Conservation (phyloP, 2,888 invertebrate genomes). For the Scaptomyza parva region DNA sequence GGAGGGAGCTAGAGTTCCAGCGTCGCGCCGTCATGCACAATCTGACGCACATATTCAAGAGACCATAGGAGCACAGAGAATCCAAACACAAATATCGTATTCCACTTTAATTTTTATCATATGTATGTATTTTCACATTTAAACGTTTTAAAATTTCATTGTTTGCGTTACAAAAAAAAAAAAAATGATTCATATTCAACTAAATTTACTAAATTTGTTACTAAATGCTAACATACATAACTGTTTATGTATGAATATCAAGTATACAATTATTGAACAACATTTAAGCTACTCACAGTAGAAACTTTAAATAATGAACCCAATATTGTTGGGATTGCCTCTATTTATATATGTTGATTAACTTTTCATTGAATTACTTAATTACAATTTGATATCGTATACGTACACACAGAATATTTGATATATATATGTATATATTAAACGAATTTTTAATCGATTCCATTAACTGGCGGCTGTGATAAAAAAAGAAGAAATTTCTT, state of each 20-base stretch:
- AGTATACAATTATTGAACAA: slow-evolving; percentile 1
- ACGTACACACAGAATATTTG: not conserved
- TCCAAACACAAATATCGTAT: not conserved
- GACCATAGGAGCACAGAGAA: slow-evolving; percentile 1
- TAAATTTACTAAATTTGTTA: slow-evolving; percentile 57
- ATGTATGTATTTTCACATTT: slow-evolving; percentile 36
- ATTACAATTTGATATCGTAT: not conserved
- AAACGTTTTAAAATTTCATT: slow-evolving; percentile 33
- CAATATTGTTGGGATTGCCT: not conserved
- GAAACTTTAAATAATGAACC: slow-evolving; percentile 5
- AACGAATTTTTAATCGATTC: not conserved
- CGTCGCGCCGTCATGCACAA: slow-evolving; percentile 84
- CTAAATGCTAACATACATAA: slow-evolving; percentile 26
- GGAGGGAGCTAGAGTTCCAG: slow-evolving; percentile 86
- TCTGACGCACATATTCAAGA: slow-evolving; percentile 78
- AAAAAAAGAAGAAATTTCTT: slow-evolving; percentile 15
- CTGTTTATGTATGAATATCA: slow-evolving; percentile 6
- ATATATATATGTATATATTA: too few species aligned
- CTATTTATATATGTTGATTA: not conserved
- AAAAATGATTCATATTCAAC: slow-evolving; percentile 26
- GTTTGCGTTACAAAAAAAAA: slow-evolving; percentile 18
- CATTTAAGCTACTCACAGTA: slow-evolving; percentile 11
- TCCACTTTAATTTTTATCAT: slow-evolving; percentile 7
- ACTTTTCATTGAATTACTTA: slow-evolving; percentile 13
- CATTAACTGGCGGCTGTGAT: not conserved